Percentiles rank a stretch among this genome's conserved stretches.
phyloP scores from a whole-genome alignment of 2,797 vertebrate genomes.

The Sebastiscus tertius region DNA sequence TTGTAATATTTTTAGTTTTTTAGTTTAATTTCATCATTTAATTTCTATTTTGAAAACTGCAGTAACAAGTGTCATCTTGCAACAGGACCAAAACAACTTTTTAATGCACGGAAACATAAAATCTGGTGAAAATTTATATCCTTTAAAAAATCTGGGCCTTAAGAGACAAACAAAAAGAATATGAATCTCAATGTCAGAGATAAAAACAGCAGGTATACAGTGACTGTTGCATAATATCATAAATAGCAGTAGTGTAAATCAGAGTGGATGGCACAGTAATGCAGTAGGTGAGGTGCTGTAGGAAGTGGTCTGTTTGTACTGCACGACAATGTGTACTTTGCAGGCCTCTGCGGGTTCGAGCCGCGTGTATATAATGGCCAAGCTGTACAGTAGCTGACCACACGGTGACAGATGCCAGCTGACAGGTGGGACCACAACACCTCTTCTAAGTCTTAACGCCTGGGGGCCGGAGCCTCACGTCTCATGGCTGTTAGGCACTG shows the following conservation, averaged over 20 bases:
- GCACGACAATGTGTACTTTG: conserved; percentile 69
- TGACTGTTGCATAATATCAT: conserved; percentile 1
- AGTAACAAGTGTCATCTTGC: not conserved
- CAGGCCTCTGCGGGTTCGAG: conserved; percentile 54
- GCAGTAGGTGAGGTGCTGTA: conserved; percentile 33
- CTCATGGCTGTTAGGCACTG: conserved; percentile 8
- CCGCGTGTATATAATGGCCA: conserved; percentile 58
- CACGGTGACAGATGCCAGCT: conserved; percentile 64
- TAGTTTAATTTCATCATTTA: not conserved
- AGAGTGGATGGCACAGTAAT: conserved; percentile 29
- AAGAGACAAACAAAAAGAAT: not conserved
- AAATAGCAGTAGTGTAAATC: conserved; percentile 26
- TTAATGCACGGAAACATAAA: not conserved
- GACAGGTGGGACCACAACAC: conserved; percentile 49
- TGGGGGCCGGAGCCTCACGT: conserved; percentile 11
- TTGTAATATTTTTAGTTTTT: too few species aligned
- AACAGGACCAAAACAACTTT: not conserved
- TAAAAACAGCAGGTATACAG: not conserved
- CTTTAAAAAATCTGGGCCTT: not conserved
- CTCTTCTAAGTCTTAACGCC: conserved; percentile 37
- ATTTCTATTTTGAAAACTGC: not conserved
- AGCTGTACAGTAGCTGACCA: conserved; percentile 70
- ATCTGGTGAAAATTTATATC: not conserved
- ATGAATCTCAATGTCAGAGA: not conserved
- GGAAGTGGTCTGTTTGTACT: conserved; percentile 67